Base-by-base conservation (phyloP, 1,140 invertebrate genomes). In the Neodiprion lecontei region DNA sequence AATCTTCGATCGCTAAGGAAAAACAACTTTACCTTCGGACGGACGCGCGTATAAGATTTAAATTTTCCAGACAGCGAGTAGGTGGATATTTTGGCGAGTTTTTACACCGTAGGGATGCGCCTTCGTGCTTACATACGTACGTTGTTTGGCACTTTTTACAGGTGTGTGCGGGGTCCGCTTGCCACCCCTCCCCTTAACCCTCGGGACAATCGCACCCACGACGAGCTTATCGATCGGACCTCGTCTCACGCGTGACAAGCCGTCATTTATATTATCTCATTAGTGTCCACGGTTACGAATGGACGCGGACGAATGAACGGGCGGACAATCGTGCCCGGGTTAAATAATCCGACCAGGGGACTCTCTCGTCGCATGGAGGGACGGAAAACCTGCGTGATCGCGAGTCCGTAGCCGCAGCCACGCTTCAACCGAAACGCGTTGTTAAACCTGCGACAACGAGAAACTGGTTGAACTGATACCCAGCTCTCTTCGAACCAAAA, bases 221-320 rank as follows among this genome's bases (percentile, higher is more conserved):
- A 40, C 28, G 28, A 65, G 17, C 61, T 69, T 69, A 69, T 69
- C 67, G 67, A 69, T 17, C 61, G 17, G 61, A 65, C 12, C 17
- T 69, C 40, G 17, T 23, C 21, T 21, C 14, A 12, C 11, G 17
- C 67, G 67, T 69, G 67, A 69, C 67, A 69, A 21, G 40, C 21
- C 67, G 40, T 69, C 67, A 69, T 69, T 69, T 69, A 69, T 69
- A 69, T 47, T 23, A 69, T 69, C 67, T 69, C 67, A 47, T 69
- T 69, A 69, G 67, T 23, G 67, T 14, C 23, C 21, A 69, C 40
- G 21, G 40, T 21, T 69, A 47, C 67, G 67, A 23, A 47, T 69
- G 12, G 12, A 65, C 17, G 61, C 61, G 61, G 12, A 3, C 17
- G 17, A 65, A 65, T 23, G 40, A 7, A 69, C 40, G 40, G 12